Base-by-base conservation (phyloP, 2,797 vertebrate species). In the Brotula barbata region DNA sequence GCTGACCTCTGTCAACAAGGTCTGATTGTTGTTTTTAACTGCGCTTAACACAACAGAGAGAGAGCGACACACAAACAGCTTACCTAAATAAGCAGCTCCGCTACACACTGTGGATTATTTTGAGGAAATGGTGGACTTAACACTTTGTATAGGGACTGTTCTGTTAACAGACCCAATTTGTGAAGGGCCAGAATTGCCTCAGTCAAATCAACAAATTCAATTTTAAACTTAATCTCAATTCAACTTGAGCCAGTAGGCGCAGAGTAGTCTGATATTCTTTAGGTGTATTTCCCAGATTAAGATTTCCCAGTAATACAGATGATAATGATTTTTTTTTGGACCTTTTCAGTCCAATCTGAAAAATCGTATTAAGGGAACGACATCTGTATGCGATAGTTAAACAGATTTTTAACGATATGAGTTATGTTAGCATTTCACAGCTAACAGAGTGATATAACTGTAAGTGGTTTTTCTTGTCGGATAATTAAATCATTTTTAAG, bases 1-100 rank as follows among this genome's bases (percentile, higher is more conserved):
- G 57, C 52, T 78, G 70, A 82, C 72, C 71, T 82, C 68, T 77
- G 68, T 80, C 73, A 78, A 59, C 52, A 54, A 37, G 37, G 41
- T 28, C 42, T 68, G 56, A 53, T 23, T 23, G 25, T 48, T 62
- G 55, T 57, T 79, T 69, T 51, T 61, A n/a, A 73, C 53, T 66
- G 70, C 70, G 50, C 50, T 57, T 68, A 45, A 51, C 65, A 58
- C 25, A 46, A 42, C 39, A 49, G 21, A n/a, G 25, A 17, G 5
- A 64, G 46, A 20, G 7, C 8, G 11, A 39, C 14, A 17, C 44
- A 59, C 34, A 48, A 47, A 54, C 42, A 58, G 47, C 22, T 23
- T 47, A 10, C 3, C 21, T 7, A 15, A 45, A 36, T 43, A 40
- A 60, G 15, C 5, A 37, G 33, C 46, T 47, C 49, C 20, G 11